A percentile compares a stretch with the other conserved stretches of the same genome.
Evolutionary conservation across 2,113 vertebrate species (phyloP).

Genomic region (Corvus cornix): DNA sequence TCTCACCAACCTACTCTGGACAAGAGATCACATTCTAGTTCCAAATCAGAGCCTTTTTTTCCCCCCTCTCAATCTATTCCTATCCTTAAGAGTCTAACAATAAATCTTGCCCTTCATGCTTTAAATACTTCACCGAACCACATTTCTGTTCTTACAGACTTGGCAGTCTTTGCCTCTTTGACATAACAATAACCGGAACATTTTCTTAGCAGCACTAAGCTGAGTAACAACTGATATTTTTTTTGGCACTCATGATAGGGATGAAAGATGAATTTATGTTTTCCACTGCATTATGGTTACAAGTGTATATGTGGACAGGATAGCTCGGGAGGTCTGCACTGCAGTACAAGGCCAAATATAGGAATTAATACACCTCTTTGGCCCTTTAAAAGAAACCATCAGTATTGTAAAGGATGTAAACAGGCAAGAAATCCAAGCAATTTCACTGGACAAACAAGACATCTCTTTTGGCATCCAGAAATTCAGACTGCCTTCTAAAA

Average conservation of each 20-base stretch:
- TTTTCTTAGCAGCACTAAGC: constrained; percentile 39
- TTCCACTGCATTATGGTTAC: constrained; percentile 1
- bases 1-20: not conserved
- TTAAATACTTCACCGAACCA: constrained; percentile 36
- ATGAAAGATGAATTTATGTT: constrained; percentile 15
- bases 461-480: not conserved
- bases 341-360: not conserved
- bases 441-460: not conserved
- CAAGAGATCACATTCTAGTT: not conserved
- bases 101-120: constrained; percentile 15
- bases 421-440: not conserved
- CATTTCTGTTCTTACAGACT: constrained; percentile 28
- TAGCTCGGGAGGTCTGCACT: not conserved
- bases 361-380: not conserved
- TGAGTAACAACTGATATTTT: constrained; percentile 34
- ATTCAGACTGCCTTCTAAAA: not conserved
- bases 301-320: not conserved
- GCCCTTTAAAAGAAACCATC: not conserved
- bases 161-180: constrained; percentile 23
- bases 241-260: not conserved
- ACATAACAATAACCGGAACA: constrained; percentile 41
- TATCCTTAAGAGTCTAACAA: constrained; percentile 27
- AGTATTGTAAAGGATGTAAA: not conserved
- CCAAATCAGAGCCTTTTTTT: not conserved
- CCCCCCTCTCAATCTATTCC: not conserved